These are phyloP conservation scores for Erebia aethiops DNA, from an alignment of 2,888 invertebrate species.

Conservation along the genomic window DNA sequence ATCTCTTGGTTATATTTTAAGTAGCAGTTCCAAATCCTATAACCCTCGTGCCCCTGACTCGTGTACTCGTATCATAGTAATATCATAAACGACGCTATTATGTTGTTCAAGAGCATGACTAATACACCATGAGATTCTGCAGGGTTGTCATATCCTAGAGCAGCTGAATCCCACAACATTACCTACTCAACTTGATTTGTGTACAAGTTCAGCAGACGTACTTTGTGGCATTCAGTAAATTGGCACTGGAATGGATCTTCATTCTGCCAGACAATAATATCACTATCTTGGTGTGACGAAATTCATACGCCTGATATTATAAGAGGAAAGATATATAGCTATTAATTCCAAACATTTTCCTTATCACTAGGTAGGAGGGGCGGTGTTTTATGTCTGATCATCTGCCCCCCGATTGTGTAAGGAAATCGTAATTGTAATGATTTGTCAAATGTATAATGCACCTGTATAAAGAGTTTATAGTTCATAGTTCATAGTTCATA, in stretches of 20 bases:
- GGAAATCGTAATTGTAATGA: too few species aligned
- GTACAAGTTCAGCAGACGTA: not conserved
- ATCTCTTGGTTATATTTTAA: not conserved
- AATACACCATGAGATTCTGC: not conserved
- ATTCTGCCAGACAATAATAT: not conserved
- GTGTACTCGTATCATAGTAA: not conserved
- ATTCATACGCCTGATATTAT: too few species aligned
- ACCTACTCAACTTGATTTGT: not conserved
- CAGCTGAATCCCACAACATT: not conserved
- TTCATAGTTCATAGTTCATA: too few species aligned
- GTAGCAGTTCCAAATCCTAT: not conserved
- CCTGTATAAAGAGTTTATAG: too few species aligned
- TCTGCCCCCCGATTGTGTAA: too few species aligned
- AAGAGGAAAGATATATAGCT: too few species aligned
- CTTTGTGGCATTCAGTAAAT: not conserved
- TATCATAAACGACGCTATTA: constrained; percentile 5
- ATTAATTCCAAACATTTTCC: too few species aligned
- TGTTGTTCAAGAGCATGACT: not conserved
- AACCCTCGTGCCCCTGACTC: constrained; percentile 1
- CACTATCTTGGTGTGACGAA: too few species aligned
- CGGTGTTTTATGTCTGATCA: too few species aligned
- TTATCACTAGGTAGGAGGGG: too few species aligned
- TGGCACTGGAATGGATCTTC: not conserved
- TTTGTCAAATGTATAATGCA: too few species aligned
- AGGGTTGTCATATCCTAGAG: not conserved